These are phyloP conservation scores for Puma concolor DNA, from an alignment of 2,113 vertebrate species.

Conservation along the genomic window DNA sequence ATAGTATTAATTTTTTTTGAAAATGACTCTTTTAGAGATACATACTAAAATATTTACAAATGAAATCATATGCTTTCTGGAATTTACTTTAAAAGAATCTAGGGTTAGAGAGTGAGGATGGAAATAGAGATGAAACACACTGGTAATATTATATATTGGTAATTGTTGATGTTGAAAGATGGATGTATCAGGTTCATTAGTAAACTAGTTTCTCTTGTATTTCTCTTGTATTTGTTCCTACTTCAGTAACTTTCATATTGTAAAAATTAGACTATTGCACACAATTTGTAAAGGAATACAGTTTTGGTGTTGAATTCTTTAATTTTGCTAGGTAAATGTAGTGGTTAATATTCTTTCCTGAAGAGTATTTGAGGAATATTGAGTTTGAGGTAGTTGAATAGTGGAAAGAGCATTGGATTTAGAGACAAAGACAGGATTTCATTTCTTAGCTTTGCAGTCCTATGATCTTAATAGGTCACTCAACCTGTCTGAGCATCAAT, in stretches of 20 bases:
- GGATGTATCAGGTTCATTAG: neutral
- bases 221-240: conserved; percentile 8
- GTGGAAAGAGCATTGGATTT: neutral
- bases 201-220: neutral
- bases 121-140: neutral
- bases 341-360: neutral
- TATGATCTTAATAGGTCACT: neutral
- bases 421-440: neutral
- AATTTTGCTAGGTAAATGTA: neutral
- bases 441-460: neutral
- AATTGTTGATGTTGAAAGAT: neutral
- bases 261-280: neutral
- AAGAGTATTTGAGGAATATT: neutral
- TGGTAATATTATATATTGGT: neutral
- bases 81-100: conserved; percentile 8
- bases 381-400: neutral
- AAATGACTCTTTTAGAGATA: conserved; percentile 21
- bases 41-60: neutral
- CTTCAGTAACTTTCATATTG: neutral
- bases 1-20: neutral
- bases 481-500: neutral
- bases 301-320: neutral
- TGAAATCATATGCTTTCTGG: neutral
- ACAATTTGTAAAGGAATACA: neutral
- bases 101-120: neutral